Evolutionary conservation across 2,797 vertebrate species (phyloP), one percentile per base, ranked within the genome.

Genomic region (Dromococcyx pavoninus): DNA sequence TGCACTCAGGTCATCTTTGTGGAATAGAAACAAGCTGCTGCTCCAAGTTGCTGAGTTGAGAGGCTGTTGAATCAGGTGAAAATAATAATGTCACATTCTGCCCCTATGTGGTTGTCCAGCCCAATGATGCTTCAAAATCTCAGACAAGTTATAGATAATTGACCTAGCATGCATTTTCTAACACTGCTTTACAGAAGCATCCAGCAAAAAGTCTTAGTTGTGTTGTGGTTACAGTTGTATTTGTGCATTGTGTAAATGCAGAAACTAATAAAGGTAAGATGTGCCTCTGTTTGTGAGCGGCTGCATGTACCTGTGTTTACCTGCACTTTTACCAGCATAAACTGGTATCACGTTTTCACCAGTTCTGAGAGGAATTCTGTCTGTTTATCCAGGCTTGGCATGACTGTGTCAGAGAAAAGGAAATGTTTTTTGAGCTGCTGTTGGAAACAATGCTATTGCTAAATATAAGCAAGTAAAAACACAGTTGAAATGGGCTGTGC

Each of bases 391-490:
- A 74, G 66, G 43, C n/a, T 80, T 2, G 10, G 33, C 78, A 74
- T 74, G 30, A 54, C 9, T 89, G 37, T 93, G 9, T 13, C 43
- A 37, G 80, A 91, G n/a, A 76, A 94, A 93, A 94, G 96, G 93
- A 97, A 95, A 82, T 4, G 2, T 2, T 72, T 93, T 94, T 65
- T 83, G 70, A 92, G 28, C 82, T 94, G 39, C 86, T 86, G 25
- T 76, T 89, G 54, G 86, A 91, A 91, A 97, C 95, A 96, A 95
- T 96, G 66, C 76, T 86, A 75, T 95, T 96, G 87, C 89, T 96
- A 96, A 97, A 97, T 95, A 91, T 96, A 97, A 86, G 73, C 74
- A 82, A 88, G 71, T 83, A 67, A 93, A 93, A 80, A 86, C 57
- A 80, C 17, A 37, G 75, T 85, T 80, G 77, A 94, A 94, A 83